Base-by-base conservation (phyloP, 2,888 invertebrate genomes). In the Pardosa pseudoannulata region DNA sequence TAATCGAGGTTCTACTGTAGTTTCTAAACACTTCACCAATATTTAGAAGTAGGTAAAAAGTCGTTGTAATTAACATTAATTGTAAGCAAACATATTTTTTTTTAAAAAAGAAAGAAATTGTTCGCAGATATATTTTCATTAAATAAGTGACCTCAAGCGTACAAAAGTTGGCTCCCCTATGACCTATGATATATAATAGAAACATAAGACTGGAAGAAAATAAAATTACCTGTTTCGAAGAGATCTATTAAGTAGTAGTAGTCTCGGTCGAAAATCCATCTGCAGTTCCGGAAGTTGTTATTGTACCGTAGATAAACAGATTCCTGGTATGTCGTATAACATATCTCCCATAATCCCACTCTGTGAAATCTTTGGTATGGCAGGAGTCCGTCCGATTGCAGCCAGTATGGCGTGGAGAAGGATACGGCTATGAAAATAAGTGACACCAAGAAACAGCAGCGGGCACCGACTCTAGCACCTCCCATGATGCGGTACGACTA, bases 381-480 rank as follows among this genome's bases (percentile, higher is more conserved):
- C 91, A 97, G 96, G 73, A 91, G 89, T 36, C 90, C 90, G 92
- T 97, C 97, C 91, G 97, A 97, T 88, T 97, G 97, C 89, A 98
- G 93, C 98, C 98, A 98, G 92, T 96, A 96, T 85, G 98, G 96
- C 91, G 98, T 97, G 90, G 95, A 95, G 92, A 98, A 98, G 83
- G 97, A 96, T 90, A 98, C 94, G 91, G 95, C 94, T 91, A 97
- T 94, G 89, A 96, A 94, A 87, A 97, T 93, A 90, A 97, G 94
- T 88, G 95, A 96, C 89, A 96, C 16, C 28, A 80, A 31, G 5
- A 81, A 71, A 23, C 50, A 68, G 1, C 68, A 23, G 13, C 82
- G 50, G 19, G 76, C 72, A 7, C 81, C 78, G 19, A 87, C 41
- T 46, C 46, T 68, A 9, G 87, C 87, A 70, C 76, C 73, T 64